These are phyloP conservation scores for Geococcyx californianus DNA, from an alignment of 2,113 vertebrate genomes.

Conservation along the genomic window DNA sequence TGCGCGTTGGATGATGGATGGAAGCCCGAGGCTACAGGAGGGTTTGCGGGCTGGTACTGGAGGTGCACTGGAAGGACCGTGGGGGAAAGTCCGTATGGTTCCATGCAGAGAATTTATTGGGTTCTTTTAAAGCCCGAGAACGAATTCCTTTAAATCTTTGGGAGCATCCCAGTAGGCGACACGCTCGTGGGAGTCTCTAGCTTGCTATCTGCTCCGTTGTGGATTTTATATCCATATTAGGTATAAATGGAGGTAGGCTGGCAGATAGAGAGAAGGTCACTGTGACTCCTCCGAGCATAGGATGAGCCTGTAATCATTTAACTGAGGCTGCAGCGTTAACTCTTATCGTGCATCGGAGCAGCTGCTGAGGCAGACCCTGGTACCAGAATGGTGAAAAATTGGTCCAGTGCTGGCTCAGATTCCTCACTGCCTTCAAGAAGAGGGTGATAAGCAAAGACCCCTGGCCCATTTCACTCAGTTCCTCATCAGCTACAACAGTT, in stretches of 20 bases:
- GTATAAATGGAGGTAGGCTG: conserved; percentile 59
- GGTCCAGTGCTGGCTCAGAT: not conserved
- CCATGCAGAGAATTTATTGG: not conserved
- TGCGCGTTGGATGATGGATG: not conserved
- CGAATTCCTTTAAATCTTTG: not conserved
- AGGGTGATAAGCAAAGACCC: not conserved
- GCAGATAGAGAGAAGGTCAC: conserved; percentile 46
- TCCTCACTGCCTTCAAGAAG: not conserved
- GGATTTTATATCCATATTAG: conserved; percentile 58
- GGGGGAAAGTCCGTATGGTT: rapidly evolving
- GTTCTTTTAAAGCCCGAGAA: not conserved
- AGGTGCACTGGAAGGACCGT: not conserved
- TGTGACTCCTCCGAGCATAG: conserved; percentile 40
- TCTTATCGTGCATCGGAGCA: not conserved
- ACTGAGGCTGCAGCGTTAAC: not conserved
- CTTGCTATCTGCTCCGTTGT: conserved; percentile 26
- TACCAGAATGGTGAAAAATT: not conserved
- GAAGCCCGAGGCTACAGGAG: not conserved
- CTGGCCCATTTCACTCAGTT: not conserved
- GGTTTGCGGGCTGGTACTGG: not conserved
- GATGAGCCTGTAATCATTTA: not conserved
- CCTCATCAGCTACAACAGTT: not conserved
- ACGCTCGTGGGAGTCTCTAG: not conserved
- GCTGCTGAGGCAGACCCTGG: not conserved
- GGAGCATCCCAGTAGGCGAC: not conserved